Evolutionary conservation across 2,888 invertebrate genomes (phyloP).

Genomic region (Serrognathus titanus): DNA sequence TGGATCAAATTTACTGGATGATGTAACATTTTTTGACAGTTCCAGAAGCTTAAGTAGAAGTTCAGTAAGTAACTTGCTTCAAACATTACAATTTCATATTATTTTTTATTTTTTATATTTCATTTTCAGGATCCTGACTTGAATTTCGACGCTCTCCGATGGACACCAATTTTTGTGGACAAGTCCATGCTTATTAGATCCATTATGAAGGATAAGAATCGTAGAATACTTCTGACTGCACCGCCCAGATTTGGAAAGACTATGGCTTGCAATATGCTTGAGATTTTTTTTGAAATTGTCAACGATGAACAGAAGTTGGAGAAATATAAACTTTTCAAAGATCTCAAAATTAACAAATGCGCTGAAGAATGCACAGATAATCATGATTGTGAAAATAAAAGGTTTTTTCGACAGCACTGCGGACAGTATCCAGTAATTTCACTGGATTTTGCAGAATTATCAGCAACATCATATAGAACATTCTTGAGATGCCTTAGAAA

Average conservation of each 20-base stretch:
- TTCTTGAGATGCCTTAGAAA: not conserved
- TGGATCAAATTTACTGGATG: too few relatives aligned
- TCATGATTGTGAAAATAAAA: conserved; percentile 14
- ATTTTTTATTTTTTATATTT: not conserved
- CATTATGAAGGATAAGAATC: not conserved
- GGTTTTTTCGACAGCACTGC: conserved; percentile 14
- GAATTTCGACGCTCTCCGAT: not conserved
- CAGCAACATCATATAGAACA: not conserved
- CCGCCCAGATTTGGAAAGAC: not conserved
- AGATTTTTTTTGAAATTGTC: conserved; percentile 1
- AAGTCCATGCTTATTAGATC: not conserved
- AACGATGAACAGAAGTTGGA: conserved; percentile 1
- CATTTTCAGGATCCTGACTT: conserved; percentile 5
- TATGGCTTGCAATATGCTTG: conserved; percentile 2
- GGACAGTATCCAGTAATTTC: conserved; percentile 14
- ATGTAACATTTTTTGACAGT: too few relatives aligned
- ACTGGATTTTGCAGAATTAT: conserved; percentile 15
- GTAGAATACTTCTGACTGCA: not conserved
- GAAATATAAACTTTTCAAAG: not conserved
- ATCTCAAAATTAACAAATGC: not conserved
- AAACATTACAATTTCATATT: too few relatives aligned
- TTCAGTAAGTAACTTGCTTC: too few relatives aligned
- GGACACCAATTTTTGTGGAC: not conserved
- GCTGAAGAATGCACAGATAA: conserved; percentile 1
- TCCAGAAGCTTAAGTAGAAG: too few relatives aligned